Percentiles rank a stretch among this genome's conserved stretches.
Conservation (phyloP, 1,140 invertebrate species). For the Drosophila grimshawi region DNA sequence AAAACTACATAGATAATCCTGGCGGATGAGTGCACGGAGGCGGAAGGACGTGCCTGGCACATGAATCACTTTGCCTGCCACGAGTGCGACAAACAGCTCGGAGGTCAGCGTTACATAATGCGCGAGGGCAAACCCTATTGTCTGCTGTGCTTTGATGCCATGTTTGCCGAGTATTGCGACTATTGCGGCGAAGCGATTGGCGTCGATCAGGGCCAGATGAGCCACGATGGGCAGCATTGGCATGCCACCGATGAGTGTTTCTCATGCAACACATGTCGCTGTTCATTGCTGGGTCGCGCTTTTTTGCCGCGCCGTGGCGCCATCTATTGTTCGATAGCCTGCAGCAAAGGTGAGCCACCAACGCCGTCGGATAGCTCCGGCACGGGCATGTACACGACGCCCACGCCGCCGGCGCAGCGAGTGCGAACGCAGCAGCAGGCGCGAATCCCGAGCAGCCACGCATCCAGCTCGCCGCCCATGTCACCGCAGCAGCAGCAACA, state of each 20-base stretch:
- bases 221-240: constrained; percentile 98
- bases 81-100: constrained; percentile 96
- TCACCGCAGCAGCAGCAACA: constrained; percentile 82
- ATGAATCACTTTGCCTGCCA: constrained; percentile 99
- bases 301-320: constrained; percentile 96
- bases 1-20: constrained; percentile 92
- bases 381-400: constrained; percentile 85
- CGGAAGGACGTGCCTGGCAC: constrained; percentile 98
- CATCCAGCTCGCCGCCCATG: constrained; percentile 81
- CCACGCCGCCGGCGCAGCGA: constrained; percentile 85
- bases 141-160: constrained; percentile 96
- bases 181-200: constrained; percentile 98
- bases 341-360: constrained; percentile 94
- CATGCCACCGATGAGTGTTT: constrained; percentile 98
- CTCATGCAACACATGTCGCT: constrained; percentile 96
- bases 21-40: constrained; percentile 99
- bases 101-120: constrained; percentile 99
- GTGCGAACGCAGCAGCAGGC: constrained; percentile 80
- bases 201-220: constrained; percentile 98
- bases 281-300: constrained; percentile 95
- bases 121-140: constrained; percentile 96
- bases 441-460: constrained; percentile 78
- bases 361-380: constrained; percentile 91
- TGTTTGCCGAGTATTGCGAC: constrained; percentile 98
- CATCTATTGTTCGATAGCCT: constrained; percentile 97